Evolutionary conservation across 2,113 vertebrate genomes (phyloP).

Genomic region (Elaphurus davidianus): DNA sequence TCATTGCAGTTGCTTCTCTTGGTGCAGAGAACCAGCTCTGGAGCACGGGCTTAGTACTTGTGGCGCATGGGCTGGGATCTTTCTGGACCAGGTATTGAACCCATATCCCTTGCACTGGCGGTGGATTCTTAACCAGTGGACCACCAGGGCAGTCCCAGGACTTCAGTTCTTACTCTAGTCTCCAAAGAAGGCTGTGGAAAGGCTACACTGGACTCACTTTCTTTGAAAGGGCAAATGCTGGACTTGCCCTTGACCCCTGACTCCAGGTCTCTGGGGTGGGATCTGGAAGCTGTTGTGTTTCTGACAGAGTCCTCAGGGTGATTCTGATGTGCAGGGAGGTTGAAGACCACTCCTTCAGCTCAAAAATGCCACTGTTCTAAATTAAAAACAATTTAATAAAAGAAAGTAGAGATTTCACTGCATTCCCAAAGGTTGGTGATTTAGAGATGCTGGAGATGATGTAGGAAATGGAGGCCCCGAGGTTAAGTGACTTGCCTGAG

Average conservation of each 20-base stretch:
- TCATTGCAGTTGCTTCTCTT: neutral
- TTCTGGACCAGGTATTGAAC: neutral
- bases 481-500: constrained; percentile 48
- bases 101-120: neutral
- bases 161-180: neutral
- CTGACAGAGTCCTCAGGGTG: neutral
- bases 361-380: neutral
- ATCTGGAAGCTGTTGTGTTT: neutral
- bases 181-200: neutral
- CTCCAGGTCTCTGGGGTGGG: neutral
- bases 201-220: neutral
- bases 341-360: neutral
- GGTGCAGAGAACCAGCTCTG: neutral
- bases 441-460: neutral
- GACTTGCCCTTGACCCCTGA: neutral
- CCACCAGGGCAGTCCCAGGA: neutral
- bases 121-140: neutral
- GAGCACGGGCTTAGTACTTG: neutral
- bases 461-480: neutral
- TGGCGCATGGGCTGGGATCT: neutral
- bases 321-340: neutral
- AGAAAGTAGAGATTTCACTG: neutral
- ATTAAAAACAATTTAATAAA: neutral
- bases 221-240: neutral
- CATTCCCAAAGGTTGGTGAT: neutral